These are phyloP conservation scores for Pteria penguin DNA, from an alignment of 2,888 invertebrate genomes.

Conservation along the genomic window DNA sequence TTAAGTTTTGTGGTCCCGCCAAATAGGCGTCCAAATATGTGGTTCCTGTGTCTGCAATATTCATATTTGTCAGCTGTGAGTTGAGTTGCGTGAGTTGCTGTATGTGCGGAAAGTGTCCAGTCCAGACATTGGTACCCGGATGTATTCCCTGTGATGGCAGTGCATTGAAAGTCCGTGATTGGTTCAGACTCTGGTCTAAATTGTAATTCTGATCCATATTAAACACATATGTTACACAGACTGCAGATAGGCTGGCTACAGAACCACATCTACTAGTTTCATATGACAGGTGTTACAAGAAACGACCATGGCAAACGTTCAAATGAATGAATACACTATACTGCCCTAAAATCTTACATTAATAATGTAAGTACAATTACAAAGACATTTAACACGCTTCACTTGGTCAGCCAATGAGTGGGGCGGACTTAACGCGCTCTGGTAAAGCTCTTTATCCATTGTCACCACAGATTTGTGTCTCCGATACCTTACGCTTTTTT, in stretches of 20 bases:
- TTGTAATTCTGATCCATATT: constrained; percentile 55
- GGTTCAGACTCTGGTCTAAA: constrained; percentile 42
- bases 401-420: neutral
- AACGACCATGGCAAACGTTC: neutral
- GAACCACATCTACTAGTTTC: neutral
- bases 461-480: neutral
- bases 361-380: neutral
- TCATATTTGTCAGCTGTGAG: constrained; percentile 45
- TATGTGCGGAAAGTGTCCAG: constrained; percentile 43
- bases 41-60: constrained; percentile 35
- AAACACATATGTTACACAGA: neutral
- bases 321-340: neutral
- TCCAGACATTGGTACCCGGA: constrained; percentile 40
- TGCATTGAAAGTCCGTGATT: constrained; percentile 29
- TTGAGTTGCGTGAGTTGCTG: constrained; percentile 56
- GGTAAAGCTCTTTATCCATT: neutral
- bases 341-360: neutral
- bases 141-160: constrained; percentile 45
- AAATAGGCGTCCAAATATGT: constrained; percentile 34
- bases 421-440: neutral
- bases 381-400: neutral
- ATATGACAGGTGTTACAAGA: neutral
- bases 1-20: constrained; percentile 2
- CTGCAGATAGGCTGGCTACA: neutral
- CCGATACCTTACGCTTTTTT: neutral